Evolutionary conservation across 2,888 invertebrate genomes (phyloP).

Genomic region (Amphiduros pacificus): DNA sequence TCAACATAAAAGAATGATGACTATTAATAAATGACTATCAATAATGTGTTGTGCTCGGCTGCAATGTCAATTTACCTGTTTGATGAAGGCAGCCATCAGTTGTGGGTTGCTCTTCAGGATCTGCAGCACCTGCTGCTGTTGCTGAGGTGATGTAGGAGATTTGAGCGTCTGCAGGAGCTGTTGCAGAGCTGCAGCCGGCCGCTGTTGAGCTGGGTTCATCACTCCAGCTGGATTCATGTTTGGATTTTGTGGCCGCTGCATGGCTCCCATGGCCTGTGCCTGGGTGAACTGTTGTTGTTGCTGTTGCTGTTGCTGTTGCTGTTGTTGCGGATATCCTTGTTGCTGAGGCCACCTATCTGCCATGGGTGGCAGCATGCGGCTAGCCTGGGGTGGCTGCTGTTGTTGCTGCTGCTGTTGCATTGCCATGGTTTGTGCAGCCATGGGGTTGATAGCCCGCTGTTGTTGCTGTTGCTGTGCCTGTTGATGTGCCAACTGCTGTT

Average conservation of each 20-base stretch:
- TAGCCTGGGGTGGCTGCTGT: constrained; percentile 24
- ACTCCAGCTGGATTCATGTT: background rate
- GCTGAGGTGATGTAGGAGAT: constrained; percentile 86
- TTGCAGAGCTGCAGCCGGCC: constrained; percentile 62
- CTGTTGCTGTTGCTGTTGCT: constrained; percentile 42
- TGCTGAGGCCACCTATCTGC: constrained; percentile 37
- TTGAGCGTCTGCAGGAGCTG: constrained; percentile 86
- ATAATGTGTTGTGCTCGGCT: too few species aligned
- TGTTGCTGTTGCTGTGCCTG: constrained; percentile 25
- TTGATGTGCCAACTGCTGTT: constrained; percentile 19
- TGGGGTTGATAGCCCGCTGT: constrained; percentile 35
- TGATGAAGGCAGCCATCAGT: constrained; percentile 92
- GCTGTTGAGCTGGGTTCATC: constrained; percentile 11
- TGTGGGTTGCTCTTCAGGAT: constrained; percentile 93
- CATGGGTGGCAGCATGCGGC: constrained; percentile 23
- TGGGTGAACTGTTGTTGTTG: constrained; percentile 26
- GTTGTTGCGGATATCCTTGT: too few species aligned
- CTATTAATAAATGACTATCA: too few species aligned
- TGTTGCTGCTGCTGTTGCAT: too few species aligned
- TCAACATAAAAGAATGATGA: constrained; percentile 64
- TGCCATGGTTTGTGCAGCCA: too few species aligned
- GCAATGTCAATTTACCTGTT: constrained; percentile 83
- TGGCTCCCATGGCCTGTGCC: background rate
- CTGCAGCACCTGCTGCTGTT: constrained; percentile 83
- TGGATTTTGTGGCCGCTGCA: constrained; percentile 1